Base-by-base conservation (phyloP, 2,888 invertebrate genomes). In the Lasioglossum figueresi region DNA sequence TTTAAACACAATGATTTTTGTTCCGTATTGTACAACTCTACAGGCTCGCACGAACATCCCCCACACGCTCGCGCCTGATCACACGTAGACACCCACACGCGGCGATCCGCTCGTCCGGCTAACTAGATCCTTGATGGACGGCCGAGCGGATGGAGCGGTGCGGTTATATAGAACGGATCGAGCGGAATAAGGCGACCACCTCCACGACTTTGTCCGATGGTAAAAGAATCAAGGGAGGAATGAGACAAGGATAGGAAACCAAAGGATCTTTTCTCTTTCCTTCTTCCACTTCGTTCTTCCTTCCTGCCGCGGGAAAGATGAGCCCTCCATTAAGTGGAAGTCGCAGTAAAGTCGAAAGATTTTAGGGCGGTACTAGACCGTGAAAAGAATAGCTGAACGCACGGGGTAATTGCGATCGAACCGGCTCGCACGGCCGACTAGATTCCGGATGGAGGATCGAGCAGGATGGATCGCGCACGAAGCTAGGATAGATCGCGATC, bases 61-160 rank as follows among this genome's bases (percentile, higher is more conserved):
- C 56, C n/a, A 56, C 56, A 56, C n/a, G n/a, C 6, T 19, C 8
- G 6, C 48, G 6, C 23, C 23, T 16, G 23, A n/a, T 56, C 56
- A n/a, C 56, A 56, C 56, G 56, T n/a, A 48, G 48, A 2, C 23
- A 66, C 66, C 8, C 19, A 23, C 31, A 34, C 59, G 19, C 31
- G 34, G 0, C 14, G 43, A 5, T 12, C 37, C n/a, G 56, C 70
- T 43, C 78, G 68, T 43, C 75, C 80, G 79, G 85, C 85, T 91
- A 92, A 90, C 88, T 89, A 83, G 86, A 91, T 92, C 84, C 88
- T 87, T 87, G 84, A 88, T 83, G 85, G 85, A 89, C 85, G 89
- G 56, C 73, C 77, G 82, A 83, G 59, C 75, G 79, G 79, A 83
- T 79, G 66, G 77, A 56, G 56, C 76, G 48, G 59, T 66, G 76